Base-by-base conservation (phyloP, 2,113 vertebrate genomes). In the Brachypteracias leptosomus region DNA sequence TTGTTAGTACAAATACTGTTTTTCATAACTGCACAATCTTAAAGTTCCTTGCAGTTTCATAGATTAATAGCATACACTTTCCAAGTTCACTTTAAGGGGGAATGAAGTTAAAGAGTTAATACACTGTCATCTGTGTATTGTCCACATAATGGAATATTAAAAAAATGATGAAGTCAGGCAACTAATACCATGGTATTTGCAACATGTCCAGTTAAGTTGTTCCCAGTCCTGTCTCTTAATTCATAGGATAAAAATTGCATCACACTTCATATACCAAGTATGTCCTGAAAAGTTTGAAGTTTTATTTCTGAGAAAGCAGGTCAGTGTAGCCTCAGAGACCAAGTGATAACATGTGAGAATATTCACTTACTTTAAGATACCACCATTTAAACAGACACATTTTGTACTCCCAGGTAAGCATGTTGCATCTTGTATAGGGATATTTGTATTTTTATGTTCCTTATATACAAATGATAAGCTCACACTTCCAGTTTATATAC, bases 171-270 rank as follows among this genome's bases (percentile, higher is more conserved):
- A 85, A 90, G 78, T 91, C 71, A 74, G 80, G 79, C 55, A 68
- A 76, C 61, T 95, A 76, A 96, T 85, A 78, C 35, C 55, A 86
- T 68, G 40, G 57, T 93, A 78, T 95, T 96, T 97, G 78, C 61
- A 91, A 49, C 54, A 59, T 88, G 46, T 85, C 5, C 10, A 90
- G 85, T 96, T 91, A 96, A 96, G 91, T 97, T 90, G 85, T 85
- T 94, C 95, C 51, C 77, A 71, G 77, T 92, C 81, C 89, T 92
- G 47, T 94, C 76, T 96, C 85, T 97, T 95, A 97, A 97, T 94
- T 96, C 83, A 92, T 61, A 85, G 68, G 77, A 91, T 95, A 95
- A 92, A 96, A 95, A 89, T 18, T 33, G 33, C 82, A 88, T 91
- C 79, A 88, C 74, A 80, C 93, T 96, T 96, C 93, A 94, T 90